phyloP scores from a whole-genome alignment of 2,113 vertebrate genomes.

The Alligator mississippiensis region DNA sequence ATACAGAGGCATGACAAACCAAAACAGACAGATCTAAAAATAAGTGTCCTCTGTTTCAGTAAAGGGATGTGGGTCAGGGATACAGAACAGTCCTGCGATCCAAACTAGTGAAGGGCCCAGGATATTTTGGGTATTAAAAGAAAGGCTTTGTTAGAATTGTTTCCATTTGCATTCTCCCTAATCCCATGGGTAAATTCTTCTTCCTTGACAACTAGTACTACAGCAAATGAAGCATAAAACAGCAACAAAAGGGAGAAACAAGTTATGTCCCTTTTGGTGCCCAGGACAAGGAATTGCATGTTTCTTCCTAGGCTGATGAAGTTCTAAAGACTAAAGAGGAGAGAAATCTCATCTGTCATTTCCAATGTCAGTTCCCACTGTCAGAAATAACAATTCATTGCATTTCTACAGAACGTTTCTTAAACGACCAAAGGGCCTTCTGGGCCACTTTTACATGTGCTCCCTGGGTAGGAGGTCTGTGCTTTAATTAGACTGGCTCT shows the following conservation, averaged over 20 bases:
- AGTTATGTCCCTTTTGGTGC: background rate
- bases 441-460: no score
- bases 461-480: no score
- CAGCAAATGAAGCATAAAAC: background rate
- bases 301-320: background rate
- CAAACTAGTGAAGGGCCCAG: background rate
- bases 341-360: background rate
- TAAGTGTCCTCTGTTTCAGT: slow-evolving; percentile 12
- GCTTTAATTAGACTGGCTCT: no score
- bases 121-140: background rate
- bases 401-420: no score
- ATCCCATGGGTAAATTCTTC: background rate
- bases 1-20: slow-evolving; percentile 32
- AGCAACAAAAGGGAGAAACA: background rate
- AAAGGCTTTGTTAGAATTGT: background rate
- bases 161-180: background rate
- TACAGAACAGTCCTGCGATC: background rate
- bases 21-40: slow-evolving; percentile 58
- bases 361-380: background rate
- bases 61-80: background rate
- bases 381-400: no score
- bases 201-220: background rate
- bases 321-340: background rate
- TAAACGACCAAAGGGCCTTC: no score
- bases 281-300: background rate